Percentiles rank a stretch among this genome's conserved stretches.
These are phyloP conservation scores for Muntiacus muntjak DNA, from an alignment of 2,113 vertebrate genomes.

Conservation along the genomic window DNA sequence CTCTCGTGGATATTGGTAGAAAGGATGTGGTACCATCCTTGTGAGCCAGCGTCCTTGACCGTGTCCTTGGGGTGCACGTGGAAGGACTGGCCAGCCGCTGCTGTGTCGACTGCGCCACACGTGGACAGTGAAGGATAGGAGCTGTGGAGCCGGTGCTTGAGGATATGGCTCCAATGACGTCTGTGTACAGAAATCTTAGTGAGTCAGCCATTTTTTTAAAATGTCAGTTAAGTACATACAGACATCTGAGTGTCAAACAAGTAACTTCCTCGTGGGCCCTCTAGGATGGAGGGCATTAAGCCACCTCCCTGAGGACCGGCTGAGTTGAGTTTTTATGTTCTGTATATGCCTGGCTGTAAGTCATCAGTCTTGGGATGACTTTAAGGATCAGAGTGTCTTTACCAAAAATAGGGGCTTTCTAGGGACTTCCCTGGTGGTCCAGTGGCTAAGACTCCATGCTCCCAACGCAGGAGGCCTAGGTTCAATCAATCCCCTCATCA, in stretches of 20 bases:
- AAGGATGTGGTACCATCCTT: fast-evolving
- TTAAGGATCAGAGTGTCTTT: background rate
- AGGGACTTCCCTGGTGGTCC: background rate
- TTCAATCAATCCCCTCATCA: background rate
- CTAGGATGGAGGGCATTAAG: background rate
- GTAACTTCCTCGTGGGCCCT: background rate
- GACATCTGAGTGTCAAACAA: background rate
- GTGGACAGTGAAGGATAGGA: background rate
- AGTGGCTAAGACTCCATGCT: background rate
- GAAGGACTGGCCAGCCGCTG: background rate
- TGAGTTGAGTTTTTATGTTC: no score
- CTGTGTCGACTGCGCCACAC: background rate
- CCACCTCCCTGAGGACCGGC: background rate
- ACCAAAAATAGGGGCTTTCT: background rate
- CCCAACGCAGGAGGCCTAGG: background rate
- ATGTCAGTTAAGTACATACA: background rate
- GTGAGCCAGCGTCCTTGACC: background rate
- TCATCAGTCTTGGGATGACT: background rate
- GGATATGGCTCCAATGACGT: fast-evolving
- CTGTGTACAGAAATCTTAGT: background rate
- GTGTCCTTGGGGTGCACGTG: fast-evolving
- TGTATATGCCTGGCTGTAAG: fast-evolving
- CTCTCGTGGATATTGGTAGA: background rate
- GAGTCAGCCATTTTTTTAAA: background rate
- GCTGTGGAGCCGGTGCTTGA: background rate